Conservation (phyloP, 2,797 vertebrate genomes). For the Smutsia temminckii region DNA sequence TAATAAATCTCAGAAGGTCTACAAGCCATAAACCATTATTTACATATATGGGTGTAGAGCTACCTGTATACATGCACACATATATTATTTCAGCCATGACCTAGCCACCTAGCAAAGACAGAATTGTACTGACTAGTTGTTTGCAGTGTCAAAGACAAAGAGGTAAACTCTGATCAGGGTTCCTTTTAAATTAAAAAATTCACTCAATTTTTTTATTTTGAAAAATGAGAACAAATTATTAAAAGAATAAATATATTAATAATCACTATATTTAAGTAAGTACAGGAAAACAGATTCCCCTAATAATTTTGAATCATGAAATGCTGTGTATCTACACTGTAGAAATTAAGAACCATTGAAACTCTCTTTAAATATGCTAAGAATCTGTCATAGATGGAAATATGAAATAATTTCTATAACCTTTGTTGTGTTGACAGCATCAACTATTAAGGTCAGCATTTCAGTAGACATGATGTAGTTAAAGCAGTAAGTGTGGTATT, state of each 20-base stretch:
- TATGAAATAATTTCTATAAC: conserved; percentile 34
- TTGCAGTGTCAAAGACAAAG: background rate
- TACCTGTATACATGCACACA: background rate
- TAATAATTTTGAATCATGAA: conserved; percentile 35
- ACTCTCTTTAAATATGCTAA: background rate
- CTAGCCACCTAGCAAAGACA: conserved; percentile 6
- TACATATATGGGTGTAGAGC: background rate
- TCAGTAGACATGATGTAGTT: background rate
- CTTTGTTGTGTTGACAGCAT: background rate
- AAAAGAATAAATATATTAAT: background rate
- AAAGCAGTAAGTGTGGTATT: background rate
- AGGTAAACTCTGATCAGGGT: background rate
- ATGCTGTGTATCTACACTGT: background rate
- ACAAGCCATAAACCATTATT: conserved; percentile 40
- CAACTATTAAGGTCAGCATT: conserved; percentile 9
- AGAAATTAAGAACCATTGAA: background rate
- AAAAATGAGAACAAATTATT: background rate
- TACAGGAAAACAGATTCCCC: background rate
- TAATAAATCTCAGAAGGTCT: conserved; percentile 59
- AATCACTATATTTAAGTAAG: conserved; percentile 26
- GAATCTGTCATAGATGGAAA: conserved; percentile 20
- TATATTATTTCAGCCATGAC: conserved; percentile 29
- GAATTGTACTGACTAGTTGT: background rate
- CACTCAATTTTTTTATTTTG: background rate
- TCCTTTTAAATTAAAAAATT: conserved; percentile 31